Evolutionary conservation across 2,797 vertebrate genomes (phyloP), one percentile per base, ranked within the genome.

Genomic region (Pseudochromis fuscus): DNA sequence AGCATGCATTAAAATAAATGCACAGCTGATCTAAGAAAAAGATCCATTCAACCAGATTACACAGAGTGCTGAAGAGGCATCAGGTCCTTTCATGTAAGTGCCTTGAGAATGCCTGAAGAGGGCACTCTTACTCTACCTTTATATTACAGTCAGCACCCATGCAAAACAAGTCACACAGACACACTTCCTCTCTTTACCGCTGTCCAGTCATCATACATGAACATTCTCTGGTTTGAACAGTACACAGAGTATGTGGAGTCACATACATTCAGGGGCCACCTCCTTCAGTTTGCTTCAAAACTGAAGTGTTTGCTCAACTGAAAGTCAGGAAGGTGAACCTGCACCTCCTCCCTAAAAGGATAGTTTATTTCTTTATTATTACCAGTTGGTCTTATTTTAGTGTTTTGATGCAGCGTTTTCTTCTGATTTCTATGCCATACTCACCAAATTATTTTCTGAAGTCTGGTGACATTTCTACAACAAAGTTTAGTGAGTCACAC

Each of bases 51-150:
- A 67, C 82, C 67, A 71, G 48, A 72, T 79, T 64, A 72, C 25
- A 58, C 81, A 79, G 59, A 73, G 80, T 72, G 74, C 79, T 75
- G 45, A 30, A 60, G 68, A 82, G 76, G 67, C 53, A 37, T 77
- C 28, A 28, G 52, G 11, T 63, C 30, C 13, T 67, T 58, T 65
- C 25, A 55, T 64, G 64, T 42, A 58, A 78, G 65, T 76, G 64
- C 45, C 71, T 27, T 23, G 15, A 58, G 16, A 66, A 35, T 10
- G 57, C 71, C 85, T 75, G 42, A 56, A 83, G 78, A 65, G 79
- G 79, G 82, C 66, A 37, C 66, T 67, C 31, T 70, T 51, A 38
- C 6, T 50, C 67, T 48, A 68, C 31, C 38, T 68, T 53, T 33
- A 65, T 44, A 49, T 23, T 21, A 59, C 16, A 55, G 19, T 44